These are phyloP conservation scores for Gasteruption jaculator DNA, from an alignment of 2,888 invertebrate genomes.

Conservation along the genomic window DNA sequence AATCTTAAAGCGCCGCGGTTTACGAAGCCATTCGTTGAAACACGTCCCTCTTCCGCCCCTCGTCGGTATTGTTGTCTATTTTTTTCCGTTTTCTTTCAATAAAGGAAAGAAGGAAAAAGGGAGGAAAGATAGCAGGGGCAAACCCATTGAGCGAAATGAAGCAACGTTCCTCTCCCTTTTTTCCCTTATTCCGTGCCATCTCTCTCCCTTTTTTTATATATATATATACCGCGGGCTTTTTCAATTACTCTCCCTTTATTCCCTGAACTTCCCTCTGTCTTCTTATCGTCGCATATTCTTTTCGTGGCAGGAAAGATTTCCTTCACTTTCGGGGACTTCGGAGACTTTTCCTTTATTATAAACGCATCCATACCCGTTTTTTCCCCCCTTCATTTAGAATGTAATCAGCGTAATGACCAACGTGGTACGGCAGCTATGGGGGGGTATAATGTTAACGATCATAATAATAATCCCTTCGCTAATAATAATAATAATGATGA, in stretches of 20 bases:
- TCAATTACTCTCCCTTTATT: constrained; percentile 7
- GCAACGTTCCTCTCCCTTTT: constrained; percentile 29
- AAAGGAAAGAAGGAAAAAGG: constrained; percentile 16
- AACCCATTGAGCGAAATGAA: constrained; percentile 31
- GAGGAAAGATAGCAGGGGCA: constrained; percentile 31
- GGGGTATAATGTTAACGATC: too few species aligned
- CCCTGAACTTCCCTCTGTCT: not conserved
- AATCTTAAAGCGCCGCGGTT: constrained; percentile 39
- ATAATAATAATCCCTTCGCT: too few species aligned
- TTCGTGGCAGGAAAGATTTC: constrained; percentile 23
- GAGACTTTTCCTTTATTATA: too few species aligned
- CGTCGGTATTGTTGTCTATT: constrained; percentile 35
- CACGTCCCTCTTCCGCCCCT: constrained; percentile 22
- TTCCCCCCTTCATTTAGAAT: constrained; percentile 2
- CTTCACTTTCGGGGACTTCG: too few species aligned
- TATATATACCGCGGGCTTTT: too few species aligned
- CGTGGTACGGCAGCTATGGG: too few species aligned
- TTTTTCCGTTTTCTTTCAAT: constrained; percentile 18
- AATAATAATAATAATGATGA: too few species aligned
- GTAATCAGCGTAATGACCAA: not conserved
- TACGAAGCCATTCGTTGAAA: constrained; percentile 40
- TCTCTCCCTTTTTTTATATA: too few species aligned
- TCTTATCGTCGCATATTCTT: constrained; percentile 9
- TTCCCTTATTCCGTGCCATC: constrained; percentile 11
- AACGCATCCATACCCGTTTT: too few species aligned